Percentiles rank a stretch among this genome's conserved stretches.
phyloP scores from a whole-genome alignment of 2,797 vertebrate genomes.

The Moxostoma hubbsi region DNA sequence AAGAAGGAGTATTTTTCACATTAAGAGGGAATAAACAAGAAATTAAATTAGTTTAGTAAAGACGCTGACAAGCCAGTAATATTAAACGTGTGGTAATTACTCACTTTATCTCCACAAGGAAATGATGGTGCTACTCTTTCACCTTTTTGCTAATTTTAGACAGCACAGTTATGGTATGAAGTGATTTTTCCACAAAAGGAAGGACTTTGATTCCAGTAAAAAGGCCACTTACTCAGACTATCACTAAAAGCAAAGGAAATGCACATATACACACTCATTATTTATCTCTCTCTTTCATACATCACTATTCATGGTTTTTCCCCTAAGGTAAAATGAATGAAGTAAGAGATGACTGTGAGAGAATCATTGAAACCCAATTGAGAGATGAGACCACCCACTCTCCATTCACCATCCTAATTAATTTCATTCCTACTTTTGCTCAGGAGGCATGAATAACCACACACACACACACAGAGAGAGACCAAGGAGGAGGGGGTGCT shows the following conservation, averaged over 20 bases:
- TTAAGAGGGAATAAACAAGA: too few relatives aligned
- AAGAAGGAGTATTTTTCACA: too few relatives aligned
- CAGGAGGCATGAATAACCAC: constrained; percentile 59
- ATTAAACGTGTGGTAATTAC: constrained; percentile 19
- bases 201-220: constrained; percentile 36
- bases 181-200: constrained; percentile 32
- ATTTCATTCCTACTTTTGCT: constrained; percentile 64
- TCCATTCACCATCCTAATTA: constrained; percentile 59
- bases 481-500: constrained; percentile 9
- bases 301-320: constrained; percentile 13
- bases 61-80: too few relatives aligned
- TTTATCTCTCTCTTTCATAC: constrained; percentile 17
- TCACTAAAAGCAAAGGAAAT: constrained; percentile 37
- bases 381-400: constrained; percentile 56
- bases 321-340: not conserved
- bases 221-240: constrained; percentile 37
- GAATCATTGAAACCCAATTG: constrained; percentile 34
- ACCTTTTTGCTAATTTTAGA: constrained; percentile 19
- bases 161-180: constrained; percentile 15
- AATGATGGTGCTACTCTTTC: constrained; percentile 32
- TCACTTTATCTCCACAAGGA: constrained; percentile 28
- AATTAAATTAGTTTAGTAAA: too few relatives aligned
- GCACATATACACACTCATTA: constrained; percentile 11
- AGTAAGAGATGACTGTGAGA: constrained; percentile 55
- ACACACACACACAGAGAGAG: constrained; percentile 48